A percentile compares a stretch with the other conserved stretches of the same genome.
Evolutionary conservation across 2,113 vertebrate genomes (phyloP).

Genomic region (Xenopus laevis): DNA sequence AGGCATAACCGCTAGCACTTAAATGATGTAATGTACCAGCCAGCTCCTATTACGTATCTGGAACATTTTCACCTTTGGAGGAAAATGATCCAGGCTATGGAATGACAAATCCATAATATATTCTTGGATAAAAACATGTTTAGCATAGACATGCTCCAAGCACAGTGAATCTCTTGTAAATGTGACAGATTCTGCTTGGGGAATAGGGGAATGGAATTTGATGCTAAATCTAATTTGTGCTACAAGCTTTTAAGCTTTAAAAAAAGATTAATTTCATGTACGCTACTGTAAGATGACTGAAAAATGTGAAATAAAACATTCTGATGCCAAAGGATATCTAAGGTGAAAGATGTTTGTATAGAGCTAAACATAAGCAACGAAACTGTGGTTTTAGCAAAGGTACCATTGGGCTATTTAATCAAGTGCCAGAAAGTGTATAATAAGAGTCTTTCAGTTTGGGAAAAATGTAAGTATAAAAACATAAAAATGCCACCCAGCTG

Average conservation of each 20-base stretch:
- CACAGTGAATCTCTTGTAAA: not conserved
- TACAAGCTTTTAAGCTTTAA: conserved; percentile 35
- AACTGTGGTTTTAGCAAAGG: conserved; percentile 77
- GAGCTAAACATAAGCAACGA: conserved; percentile 77
- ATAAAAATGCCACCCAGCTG: conserved; percentile 81
- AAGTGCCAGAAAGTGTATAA: conserved; percentile 77
- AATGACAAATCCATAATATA: conserved; percentile 6
- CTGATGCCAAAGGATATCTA: conserved; percentile 76
- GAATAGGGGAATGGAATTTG: conserved; percentile 8
- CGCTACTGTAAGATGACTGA: conserved; percentile 50
- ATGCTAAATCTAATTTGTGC: conserved; percentile 25
- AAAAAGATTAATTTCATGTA: conserved; percentile 57
- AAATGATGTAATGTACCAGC: conserved; percentile 3
- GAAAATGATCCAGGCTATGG: not conserved
- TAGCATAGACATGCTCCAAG: not conserved
- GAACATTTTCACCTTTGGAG: not conserved
- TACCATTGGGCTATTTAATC: conserved; percentile 78
- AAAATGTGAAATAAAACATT: conserved; percentile 62
- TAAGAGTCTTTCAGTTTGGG: conserved; percentile 73
- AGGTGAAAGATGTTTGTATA: conserved; percentile 81
- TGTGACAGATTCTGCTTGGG: conserved; percentile 14
- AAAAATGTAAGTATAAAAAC: conserved; percentile 64
- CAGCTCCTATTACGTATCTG: conserved; percentile 7
- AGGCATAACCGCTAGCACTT: not conserved
- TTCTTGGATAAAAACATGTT: conserved; percentile 13